Base-by-base conservation (phyloP, 2,888 invertebrate genomes). In the Caenorhabditis sinica region DNA sequence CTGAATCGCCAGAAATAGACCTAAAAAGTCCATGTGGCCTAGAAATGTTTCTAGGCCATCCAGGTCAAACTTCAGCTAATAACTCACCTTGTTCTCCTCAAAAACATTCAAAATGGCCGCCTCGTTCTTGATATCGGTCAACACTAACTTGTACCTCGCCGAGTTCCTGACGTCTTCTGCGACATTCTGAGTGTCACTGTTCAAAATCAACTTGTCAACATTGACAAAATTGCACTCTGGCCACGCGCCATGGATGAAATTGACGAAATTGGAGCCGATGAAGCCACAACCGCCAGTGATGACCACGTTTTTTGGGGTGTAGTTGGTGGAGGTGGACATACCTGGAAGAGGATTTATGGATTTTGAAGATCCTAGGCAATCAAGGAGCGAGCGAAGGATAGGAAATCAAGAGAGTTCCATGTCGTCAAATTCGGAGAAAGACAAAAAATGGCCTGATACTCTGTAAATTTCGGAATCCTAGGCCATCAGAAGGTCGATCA, bases 271-370 rank as follows among this genome's bases (percentile, higher is more conserved):
- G 15, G 92, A 89, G 3, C 92, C 92, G 61, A 92, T 92, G 82
- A 92, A 92, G n/a, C 92, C 92, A 68, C 92, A 92, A 0, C 91
- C 92, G 11, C 92, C 92, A 23, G 92, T 92, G 56, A 92, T 89
- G 58, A 91, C 83, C 56, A 92, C 90, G 76, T 91, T 92, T 85
- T 86, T 86, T 20, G 88, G 88, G 25, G 66, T 81, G 76, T 85
- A 79, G 23, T n/a, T 53, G 0, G n/a, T n/a, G n/a, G 53, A 25
- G 28, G 56, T 6, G 13, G 60, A 15, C 65, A 65, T 65, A 20
- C 56, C 28, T 25, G 25, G 28, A 56, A 56, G 13, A 28, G 1
- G 53, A 23, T 4, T 53, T 53, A 9, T 40, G 6, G 40, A 13
- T 6, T 45, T 45, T 45, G 15, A 8, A 49, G 11, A 49, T 49